Conservation (phyloP, 2,888 invertebrate genomes). For the Caenorhabditis panamensis region DNA sequence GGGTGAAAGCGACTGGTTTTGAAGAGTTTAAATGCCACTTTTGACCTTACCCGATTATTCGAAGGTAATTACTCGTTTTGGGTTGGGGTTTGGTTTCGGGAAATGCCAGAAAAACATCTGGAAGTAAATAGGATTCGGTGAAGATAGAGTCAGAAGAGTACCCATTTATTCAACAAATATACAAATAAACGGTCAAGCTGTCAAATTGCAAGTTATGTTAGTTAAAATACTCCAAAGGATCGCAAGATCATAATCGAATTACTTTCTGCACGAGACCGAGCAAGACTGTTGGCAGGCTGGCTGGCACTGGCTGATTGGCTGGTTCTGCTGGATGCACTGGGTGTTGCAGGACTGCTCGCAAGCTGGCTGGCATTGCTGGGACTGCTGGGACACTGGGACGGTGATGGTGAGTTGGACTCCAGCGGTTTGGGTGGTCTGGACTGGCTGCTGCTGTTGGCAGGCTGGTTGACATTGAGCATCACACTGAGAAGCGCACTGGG, state of each 20-base stretch:
- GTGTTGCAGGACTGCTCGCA: slow-evolving; percentile 69
- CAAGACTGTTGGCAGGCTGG: slow-evolving; percentile 69
- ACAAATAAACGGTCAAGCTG: slow-evolving; percentile 32
- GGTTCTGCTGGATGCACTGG: slow-evolving; percentile 67
- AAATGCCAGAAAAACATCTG: no score
- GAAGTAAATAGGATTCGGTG: not conserved
- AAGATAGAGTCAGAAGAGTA: slow-evolving; percentile 10
- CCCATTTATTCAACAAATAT: slow-evolving; percentile 23
- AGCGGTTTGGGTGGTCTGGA: slow-evolving; percentile 37
- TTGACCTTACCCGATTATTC: not conserved
- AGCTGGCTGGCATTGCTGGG: slow-evolving; percentile 68
- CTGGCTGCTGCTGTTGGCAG: slow-evolving; percentile 22
- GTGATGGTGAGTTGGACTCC: slow-evolving; percentile 61
- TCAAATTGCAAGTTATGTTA: not conserved
- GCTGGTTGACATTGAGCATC: slow-evolving; percentile 59
- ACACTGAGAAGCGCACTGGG: slow-evolving; percentile 63
- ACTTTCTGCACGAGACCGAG: slow-evolving; percentile 61
- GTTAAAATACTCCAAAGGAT: not conserved
- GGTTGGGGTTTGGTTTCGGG: no score
- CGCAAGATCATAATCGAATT: slow-evolving; percentile 10
- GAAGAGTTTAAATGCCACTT: slow-evolving; percentile 3
- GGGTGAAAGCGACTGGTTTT: slow-evolving; percentile 1
- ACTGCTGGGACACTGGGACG: slow-evolving; percentile 67
- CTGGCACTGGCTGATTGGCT: slow-evolving; percentile 64
- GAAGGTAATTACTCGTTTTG: not conserved